Percentiles rank a stretch among this genome's conserved stretches.
These are phyloP conservation scores for Drosophila lacertosa DNA, from an alignment of 1,140 invertebrate species.

Conservation along the genomic window DNA sequence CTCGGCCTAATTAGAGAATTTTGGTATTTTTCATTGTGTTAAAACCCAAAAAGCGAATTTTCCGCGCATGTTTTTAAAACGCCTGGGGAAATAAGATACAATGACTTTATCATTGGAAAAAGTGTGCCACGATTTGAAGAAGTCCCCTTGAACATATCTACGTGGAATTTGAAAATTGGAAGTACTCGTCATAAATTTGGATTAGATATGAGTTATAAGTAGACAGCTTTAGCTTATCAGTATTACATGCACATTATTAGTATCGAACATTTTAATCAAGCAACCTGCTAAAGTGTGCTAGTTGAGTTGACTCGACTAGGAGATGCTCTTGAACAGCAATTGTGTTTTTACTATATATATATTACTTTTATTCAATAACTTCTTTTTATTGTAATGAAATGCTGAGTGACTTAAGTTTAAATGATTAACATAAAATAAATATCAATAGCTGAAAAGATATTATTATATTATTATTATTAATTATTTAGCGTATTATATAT, in stretches of 20 bases:
- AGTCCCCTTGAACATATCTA: not conserved
- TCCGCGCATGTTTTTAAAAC: slow-evolving; percentile 59
- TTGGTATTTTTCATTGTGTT: slow-evolving; percentile 81
- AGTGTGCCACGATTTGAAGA: slow-evolving; percentile 16
- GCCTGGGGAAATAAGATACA: slow-evolving; percentile 36
- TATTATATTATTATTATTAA: too few relatives aligned
- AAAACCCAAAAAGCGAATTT: slow-evolving; percentile 78
- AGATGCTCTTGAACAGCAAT: too few relatives aligned
- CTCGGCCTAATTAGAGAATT: slow-evolving; percentile 74
- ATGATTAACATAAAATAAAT: too few relatives aligned
- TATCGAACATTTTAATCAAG: not conserved
- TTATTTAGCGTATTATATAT: too few relatives aligned
- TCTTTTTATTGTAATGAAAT: too few relatives aligned
- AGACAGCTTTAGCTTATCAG: not conserved
- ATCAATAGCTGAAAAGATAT: too few relatives aligned
- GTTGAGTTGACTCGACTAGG: too few relatives aligned
- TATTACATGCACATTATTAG: slow-evolving; percentile 3
- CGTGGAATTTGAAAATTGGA: not conserved
- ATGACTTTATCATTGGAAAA: slow-evolving; percentile 52
- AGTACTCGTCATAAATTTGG: slow-evolving; percentile 25
- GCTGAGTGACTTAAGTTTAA: too few relatives aligned
- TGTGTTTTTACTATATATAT: too few relatives aligned
- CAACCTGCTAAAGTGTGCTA: too few relatives aligned
- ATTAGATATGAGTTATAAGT: not conserved
- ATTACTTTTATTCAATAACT: too few relatives aligned